Percentiles rank a stretch among this genome's conserved stretches.
Evolutionary conservation across 2,888 invertebrate genomes (phyloP).

Genomic region (Myathropa florea): DNA sequence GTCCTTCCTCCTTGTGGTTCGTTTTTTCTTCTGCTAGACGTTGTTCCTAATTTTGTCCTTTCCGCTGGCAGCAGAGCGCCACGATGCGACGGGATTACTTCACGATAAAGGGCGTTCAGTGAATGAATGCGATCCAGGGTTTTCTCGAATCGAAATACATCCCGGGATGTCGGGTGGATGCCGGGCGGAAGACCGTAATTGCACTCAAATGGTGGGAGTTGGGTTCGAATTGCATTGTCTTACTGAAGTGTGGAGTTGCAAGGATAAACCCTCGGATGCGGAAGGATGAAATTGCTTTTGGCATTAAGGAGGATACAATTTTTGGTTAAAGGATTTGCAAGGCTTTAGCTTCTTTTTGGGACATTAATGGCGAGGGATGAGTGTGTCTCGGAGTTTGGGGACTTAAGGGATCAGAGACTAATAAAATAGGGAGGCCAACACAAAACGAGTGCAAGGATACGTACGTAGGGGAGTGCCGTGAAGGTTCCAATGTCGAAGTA

Average conservation of each 20-base stretch:
- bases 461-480: too few relatives aligned
- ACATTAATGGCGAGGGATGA: background rate
- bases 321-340: slow-evolving; percentile 49
- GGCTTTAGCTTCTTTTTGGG: slow-evolving; percentile 19
- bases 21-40: slow-evolving; percentile 15
- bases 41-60: slow-evolving; percentile 37
- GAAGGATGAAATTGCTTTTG: slow-evolving; percentile 60
- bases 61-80: background rate
- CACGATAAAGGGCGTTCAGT: slow-evolving; percentile 21
- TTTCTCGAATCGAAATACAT: slow-evolving; percentile 30
- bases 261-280: slow-evolving; percentile 34
- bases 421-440: background rate
- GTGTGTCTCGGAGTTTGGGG: background rate
- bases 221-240: slow-evolving; percentile 46
- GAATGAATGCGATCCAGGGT: slow-evolving; percentile 32
- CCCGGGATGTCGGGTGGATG: slow-evolving; percentile 20
- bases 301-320: slow-evolving; percentile 58
- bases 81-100: slow-evolving; percentile 35
- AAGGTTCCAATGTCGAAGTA: background rate
- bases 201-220: slow-evolving; percentile 23
- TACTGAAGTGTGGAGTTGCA: slow-evolving; percentile 39
- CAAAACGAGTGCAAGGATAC: background rate
- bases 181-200: slow-evolving; percentile 43
- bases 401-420: background rate
- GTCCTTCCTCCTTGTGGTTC: background rate